Evolutionary conservation across 2,888 invertebrate genomes (phyloP), one percentile per base, ranked within the genome.

Genomic region (Microplitis manilae): DNA sequence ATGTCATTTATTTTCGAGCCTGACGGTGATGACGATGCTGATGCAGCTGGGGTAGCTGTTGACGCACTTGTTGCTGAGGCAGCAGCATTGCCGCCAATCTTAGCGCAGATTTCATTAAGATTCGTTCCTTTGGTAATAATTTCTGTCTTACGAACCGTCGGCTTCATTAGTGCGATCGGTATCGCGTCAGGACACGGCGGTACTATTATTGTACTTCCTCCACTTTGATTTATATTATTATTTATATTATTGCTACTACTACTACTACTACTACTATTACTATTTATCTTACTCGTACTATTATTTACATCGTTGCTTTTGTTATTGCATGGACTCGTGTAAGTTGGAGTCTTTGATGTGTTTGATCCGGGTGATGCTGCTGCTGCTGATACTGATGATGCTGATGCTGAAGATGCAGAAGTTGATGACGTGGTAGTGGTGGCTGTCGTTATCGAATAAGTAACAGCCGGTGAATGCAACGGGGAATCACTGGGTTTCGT

Each of bases 151-250:
- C 89, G 83, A 6, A 86, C 82, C 0, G 84, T 79, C 2, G 86
- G 84, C 68, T 90, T 90, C 86, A 89, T 88, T 62, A 88, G 74
- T 0, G 90, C 88, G 41, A 90, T 87, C 0, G 90, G 90, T 76
- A 89, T 90, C 1, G 89, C 89, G 64, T 87, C 90, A 1, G 89
- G 90, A 75, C 89, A 89, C 1, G 89, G 89, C 1, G 89, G 89
- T 5, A 88, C 50, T 13, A 50, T 8, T 50, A 50, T 50, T 13
- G 50, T 50, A 5, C 59, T 71, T 2, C n/a, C 20, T 60, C 59
- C 20, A 30, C 60, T 73, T n/a, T 30, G 67, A 61, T 70, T 59
- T 61, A 71, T 40, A 68, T n/a, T 67, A 38, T 72, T 72, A 15
- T 38, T 62, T 9, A 68, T 68, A 9, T 78, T 41, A 41, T 74